phyloP scores from a whole-genome alignment of 2,797 vertebrate genomes.

The Trichosurus vulpecula region DNA sequence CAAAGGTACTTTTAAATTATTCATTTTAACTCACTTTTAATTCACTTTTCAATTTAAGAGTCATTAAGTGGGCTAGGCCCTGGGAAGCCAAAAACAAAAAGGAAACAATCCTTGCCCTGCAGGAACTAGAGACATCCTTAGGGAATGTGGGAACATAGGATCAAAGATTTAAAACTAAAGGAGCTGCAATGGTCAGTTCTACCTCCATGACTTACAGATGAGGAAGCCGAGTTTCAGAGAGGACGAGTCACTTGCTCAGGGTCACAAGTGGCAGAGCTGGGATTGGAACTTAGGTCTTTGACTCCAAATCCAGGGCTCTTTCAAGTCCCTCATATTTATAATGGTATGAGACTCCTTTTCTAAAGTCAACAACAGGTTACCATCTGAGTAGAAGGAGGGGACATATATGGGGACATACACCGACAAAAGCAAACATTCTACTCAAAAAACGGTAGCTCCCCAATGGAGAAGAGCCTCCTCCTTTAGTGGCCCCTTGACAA shows the following conservation, averaged over 20 bases:
- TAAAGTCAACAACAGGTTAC: background rate
- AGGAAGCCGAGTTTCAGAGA: background rate
- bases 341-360: background rate
- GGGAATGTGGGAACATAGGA: background rate
- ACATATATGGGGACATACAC: background rate
- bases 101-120: background rate
- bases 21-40: background rate
- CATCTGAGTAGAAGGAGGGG: background rate
- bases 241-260: background rate
- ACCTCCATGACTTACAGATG: background rate
- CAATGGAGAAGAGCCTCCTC: background rate
- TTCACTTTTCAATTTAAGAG: background rate
- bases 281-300: background rate
- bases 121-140: background rate
- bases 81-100: background rate
- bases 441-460: background rate
- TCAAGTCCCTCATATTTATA: background rate
- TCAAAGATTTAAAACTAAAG: background rate
- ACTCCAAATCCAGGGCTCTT: background rate
- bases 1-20: background rate
- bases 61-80: background rate
- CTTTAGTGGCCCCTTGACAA: background rate
- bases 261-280: background rate
- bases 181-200: background rate
- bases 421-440: background rate